Percentiles rank a stretch among this genome's conserved stretches.
phyloP scores from a whole-genome alignment of 1,140 invertebrate genomes.

The Sesamia nonagrioides region DNA sequence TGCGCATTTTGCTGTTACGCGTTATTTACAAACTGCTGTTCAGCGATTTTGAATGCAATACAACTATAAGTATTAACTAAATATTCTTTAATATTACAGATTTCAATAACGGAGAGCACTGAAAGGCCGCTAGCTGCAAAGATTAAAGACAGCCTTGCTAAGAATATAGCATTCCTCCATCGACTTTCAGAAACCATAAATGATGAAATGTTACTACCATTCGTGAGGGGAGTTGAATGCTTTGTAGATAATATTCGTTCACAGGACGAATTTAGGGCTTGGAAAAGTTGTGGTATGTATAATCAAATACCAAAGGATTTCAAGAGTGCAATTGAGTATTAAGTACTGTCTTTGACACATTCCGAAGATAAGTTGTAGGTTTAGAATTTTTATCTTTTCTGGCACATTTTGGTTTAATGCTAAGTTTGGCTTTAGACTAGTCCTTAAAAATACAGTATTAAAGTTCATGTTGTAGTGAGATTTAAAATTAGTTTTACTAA shows the following conservation, averaged over 20 bases:
- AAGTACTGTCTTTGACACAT: slow-evolving; percentile 62
- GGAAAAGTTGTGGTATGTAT: slow-evolving; percentile 82
- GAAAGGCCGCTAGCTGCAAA: slow-evolving; percentile 78
- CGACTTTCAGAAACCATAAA: slow-evolving; percentile 82
- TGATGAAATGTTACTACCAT: slow-evolving; percentile 83
- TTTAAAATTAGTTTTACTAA: slow-evolving; percentile 18
- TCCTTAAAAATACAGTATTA: slow-evolving; percentile 44
- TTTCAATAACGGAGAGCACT: slow-evolving; percentile 82
- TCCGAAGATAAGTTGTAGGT: slow-evolving; percentile 62
- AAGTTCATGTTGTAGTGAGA: slow-evolving; percentile 6
- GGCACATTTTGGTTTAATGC: slow-evolving; percentile 49
- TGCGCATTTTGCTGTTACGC: too few relatives aligned
- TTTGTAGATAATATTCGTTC: slow-evolving; percentile 80
- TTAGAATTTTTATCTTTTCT: slow-evolving; percentile 46
- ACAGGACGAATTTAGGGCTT: slow-evolving; percentile 84
- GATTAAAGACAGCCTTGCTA: slow-evolving; percentile 82
- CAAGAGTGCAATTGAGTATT: slow-evolving; percentile 83
- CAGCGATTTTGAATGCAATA: too few relatives aligned
- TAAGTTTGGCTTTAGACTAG: slow-evolving; percentile 33
- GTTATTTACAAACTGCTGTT: too few relatives aligned
- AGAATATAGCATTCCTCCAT: slow-evolving; percentile 83
- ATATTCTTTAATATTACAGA: slow-evolving; percentile 67
- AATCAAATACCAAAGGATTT: slow-evolving; percentile 84
- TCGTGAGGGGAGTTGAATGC: slow-evolving; percentile 81
- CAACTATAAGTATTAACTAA: too few relatives aligned